Evolutionary conservation across 2,113 vertebrate genomes (phyloP).

Genomic region (Oreochromis spilurus): DNA sequence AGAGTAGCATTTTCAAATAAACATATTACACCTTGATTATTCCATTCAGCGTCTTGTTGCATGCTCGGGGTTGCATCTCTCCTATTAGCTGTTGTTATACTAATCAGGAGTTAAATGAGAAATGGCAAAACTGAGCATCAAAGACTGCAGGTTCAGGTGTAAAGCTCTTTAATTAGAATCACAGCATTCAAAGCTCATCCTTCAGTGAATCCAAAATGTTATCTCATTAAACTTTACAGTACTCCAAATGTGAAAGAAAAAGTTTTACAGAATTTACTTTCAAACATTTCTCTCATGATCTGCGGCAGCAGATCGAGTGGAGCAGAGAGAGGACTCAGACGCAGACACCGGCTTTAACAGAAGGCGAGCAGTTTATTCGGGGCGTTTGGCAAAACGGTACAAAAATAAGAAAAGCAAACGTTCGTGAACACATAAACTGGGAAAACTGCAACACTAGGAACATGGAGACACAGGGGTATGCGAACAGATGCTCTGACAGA

Average conservation of each 20-base stretch:
- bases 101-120: constrained; percentile 7
- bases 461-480: neutral
- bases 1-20: constrained; percentile 49
- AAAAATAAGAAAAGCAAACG: neutral
- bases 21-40: constrained; percentile 9
- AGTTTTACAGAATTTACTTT: neutral
- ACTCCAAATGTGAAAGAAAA: neutral
- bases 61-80: constrained; percentile 4
- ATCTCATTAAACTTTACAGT: neutral
- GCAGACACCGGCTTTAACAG: neutral
- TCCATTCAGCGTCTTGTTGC: neutral
- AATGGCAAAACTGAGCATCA: constrained; percentile 9
- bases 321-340: neutral
- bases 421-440: neutral
- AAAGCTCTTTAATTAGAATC: neutral
- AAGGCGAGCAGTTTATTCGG: neutral
- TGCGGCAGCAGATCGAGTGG: neutral
- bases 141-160: neutral
- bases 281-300: neutral
- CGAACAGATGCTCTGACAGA: neutral
- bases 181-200: neutral
- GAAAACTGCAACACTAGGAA: neutral
- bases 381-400: neutral
- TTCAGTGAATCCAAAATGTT: neutral
- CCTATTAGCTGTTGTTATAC: constrained; percentile 33